A percentile compares a stretch with the other conserved stretches of the same genome.
Evolutionary conservation across 2,113 vertebrate genomes (phyloP).

Genomic region (Phycodurus eques): DNA sequence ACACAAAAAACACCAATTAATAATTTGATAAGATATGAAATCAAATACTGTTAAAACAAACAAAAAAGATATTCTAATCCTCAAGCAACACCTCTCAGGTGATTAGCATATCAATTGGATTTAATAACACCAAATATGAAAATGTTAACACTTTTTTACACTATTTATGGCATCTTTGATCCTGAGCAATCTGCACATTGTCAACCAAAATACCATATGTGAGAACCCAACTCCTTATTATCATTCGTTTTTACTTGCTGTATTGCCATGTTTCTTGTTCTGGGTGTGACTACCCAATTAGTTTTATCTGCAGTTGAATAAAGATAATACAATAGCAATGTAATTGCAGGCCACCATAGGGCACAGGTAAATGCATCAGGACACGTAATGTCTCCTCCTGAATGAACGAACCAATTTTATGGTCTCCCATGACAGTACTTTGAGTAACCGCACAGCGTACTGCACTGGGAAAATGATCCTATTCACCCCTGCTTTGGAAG

Average conservation of each 20-base stretch:
- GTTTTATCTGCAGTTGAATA: constrained; percentile 26
- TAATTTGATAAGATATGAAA: too few species aligned
- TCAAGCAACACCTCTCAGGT: too few species aligned
- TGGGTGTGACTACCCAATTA: constrained; percentile 8
- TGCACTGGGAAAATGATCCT: constrained; percentile 9
- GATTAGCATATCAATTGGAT: too few species aligned
- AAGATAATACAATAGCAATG: constrained; percentile 28
- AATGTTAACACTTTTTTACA: background rate
- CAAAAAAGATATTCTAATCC: too few species aligned
- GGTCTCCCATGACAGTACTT: constrained; percentile 13
- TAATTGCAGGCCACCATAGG: constrained; percentile 14
- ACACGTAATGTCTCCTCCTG: constrained; percentile 21
- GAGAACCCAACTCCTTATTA: background rate
- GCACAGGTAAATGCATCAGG: constrained; percentile 18
- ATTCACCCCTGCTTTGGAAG: constrained; percentile 16
- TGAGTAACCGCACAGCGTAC: constrained; percentile 9
- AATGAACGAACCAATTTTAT: constrained; percentile 18
- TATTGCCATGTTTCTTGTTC: constrained; percentile 13
- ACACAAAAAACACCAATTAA: too few species aligned
- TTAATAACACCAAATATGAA: too few species aligned
- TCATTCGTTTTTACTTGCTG: background rate
- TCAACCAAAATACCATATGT: too few species aligned
- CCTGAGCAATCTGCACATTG: background rate
- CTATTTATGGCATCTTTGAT: background rate
- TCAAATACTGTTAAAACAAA: too few species aligned